Conservation (phyloP, 2,113 vertebrate genomes). For the Pelecanus crispus region DNA sequence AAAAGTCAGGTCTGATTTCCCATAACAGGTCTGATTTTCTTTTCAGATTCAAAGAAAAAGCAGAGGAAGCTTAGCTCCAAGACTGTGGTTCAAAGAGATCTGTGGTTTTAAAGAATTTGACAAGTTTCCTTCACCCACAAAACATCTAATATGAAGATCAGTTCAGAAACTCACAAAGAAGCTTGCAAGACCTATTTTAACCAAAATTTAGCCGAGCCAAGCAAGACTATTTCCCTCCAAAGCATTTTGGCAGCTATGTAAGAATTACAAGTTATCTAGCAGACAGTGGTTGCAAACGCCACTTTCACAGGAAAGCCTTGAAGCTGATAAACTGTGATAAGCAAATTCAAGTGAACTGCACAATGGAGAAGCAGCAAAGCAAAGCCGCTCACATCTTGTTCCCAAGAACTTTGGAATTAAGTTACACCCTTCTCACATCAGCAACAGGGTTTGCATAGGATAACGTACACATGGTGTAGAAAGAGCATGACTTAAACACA, state of each 20-base stretch:
- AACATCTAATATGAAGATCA: neutral
- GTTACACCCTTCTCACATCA: neutral
- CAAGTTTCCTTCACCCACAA: neutral
- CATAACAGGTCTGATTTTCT: neutral
- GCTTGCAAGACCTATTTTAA: neutral
- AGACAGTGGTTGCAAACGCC: neutral
- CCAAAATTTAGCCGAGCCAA: neutral
- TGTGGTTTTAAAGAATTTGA: neutral
- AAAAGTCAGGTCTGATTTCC: neutral
- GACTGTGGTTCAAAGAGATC: neutral
- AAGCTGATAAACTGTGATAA: constrained; percentile 39
- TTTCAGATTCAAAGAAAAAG: neutral
- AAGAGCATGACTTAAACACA: neutral
- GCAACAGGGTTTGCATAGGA: neutral
- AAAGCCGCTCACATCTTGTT: neutral
- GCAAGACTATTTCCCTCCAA: neutral
- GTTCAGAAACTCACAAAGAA: neutral
- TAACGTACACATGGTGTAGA: neutral
- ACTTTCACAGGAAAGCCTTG: constrained; percentile 38
- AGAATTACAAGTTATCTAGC: neutral
- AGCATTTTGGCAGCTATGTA: neutral
- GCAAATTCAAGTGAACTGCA: constrained; percentile 37
- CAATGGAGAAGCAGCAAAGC: neutral
- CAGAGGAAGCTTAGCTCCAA: neutral
- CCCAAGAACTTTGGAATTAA: constrained; percentile 24